A percentile compares a stretch with the other conserved stretches of the same genome.
These are phyloP conservation scores for Gavialis gangeticus DNA, from an alignment of 2,113 vertebrate species.

Conservation along the genomic window DNA sequence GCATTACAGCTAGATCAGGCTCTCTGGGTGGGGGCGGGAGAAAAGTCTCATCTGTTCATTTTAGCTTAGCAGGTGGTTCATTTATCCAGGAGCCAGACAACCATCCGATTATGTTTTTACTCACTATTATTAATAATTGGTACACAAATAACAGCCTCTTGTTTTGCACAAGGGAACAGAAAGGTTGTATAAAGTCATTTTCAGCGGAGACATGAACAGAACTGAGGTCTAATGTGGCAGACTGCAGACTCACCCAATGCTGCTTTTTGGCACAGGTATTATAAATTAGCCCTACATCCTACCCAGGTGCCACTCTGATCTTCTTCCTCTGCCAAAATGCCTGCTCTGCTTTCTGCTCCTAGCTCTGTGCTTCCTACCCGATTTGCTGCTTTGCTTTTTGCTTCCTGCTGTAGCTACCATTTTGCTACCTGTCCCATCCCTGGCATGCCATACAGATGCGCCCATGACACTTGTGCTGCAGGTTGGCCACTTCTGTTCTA, in stretches of 20 bases:
- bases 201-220: accelerated
- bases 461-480: too few species aligned
- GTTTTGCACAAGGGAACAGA: neutral
- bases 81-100: neutral
- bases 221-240: neutral
- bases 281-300: too few species aligned
- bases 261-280: neutral
- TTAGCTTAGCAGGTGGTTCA: neutral
- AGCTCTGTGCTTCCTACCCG: too few species aligned
- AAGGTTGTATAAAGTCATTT: neutral
- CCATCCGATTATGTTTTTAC: neutral
- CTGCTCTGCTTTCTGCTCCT: too few species aligned
- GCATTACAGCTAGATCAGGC: neutral
- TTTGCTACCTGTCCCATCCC: too few species aligned
- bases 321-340: too few species aligned
- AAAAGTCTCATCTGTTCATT: neutral
- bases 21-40: neutral
- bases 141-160: neutral
- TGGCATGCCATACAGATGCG: too few species aligned
- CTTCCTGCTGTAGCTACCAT: too few species aligned
- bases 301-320: too few species aligned
- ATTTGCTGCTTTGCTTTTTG: too few species aligned
- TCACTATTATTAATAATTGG: neutral
- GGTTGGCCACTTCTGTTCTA: neutral
- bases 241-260: neutral